These are phyloP conservation scores for Lypha dubia DNA, from an alignment of 2,888 invertebrate species.

Conservation along the genomic window DNA sequence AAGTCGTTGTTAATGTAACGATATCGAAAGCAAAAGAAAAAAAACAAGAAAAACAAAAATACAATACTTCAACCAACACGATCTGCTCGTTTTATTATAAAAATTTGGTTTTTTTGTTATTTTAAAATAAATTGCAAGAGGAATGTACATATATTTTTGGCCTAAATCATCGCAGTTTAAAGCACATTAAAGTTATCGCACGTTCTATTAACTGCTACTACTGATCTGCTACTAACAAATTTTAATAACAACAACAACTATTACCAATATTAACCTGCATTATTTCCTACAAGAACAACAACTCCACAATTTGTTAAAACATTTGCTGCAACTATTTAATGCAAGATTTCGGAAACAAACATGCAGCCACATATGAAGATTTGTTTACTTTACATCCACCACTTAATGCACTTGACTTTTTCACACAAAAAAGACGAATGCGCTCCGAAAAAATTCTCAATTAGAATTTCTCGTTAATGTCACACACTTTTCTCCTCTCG, in stretches of 20 bases:
- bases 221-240: constrained; percentile 26
- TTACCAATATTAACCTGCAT: constrained; percentile 6
- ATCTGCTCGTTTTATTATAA: constrained; percentile 51
- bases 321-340: constrained; percentile 26
- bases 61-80: constrained; percentile 12
- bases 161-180: constrained; percentile 2
- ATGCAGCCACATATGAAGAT: constrained; percentile 9
- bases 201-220: constrained; percentile 27
- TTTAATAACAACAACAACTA: constrained; percentile 16
- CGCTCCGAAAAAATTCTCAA: constrained; percentile 9
- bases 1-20: constrained; percentile 15
- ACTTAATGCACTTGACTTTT: constrained; percentile 47
- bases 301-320: constrained; percentile 32
- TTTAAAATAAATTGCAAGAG: constrained; percentile 36
- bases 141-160: constrained; percentile 34
- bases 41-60: constrained; percentile 20
- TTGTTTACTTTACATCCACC: constrained; percentile 49
- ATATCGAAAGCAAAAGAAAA: background rate
- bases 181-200: constrained; percentile 45
- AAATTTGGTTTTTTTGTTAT: constrained; percentile 12
- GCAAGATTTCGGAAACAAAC: constrained; percentile 32
- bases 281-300: constrained; percentile 27
- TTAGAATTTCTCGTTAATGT: background rate
- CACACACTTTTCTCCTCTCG: constrained; percentile 26
- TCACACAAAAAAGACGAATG: constrained; percentile 2